These are phyloP conservation scores for Macrostomum cliftonense DNA, from an alignment of 2,888 invertebrate species.

Conservation along the genomic window DNA sequence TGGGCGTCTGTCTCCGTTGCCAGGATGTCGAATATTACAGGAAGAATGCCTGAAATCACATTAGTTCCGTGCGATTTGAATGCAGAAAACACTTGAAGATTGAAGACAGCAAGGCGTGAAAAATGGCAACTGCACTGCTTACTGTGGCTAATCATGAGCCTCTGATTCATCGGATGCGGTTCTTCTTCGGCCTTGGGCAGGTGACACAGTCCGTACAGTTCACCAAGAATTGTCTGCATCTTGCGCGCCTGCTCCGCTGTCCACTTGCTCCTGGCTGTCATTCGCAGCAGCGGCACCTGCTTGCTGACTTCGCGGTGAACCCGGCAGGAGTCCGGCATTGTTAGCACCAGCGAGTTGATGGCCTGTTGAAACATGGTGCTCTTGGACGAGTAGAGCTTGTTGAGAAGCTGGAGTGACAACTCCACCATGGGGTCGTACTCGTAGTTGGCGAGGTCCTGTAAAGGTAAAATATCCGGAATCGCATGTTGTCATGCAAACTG, in stretches of 20 bases:
- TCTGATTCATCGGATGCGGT: slow-evolving; percentile 15
- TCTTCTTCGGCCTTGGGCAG: slow-evolving; percentile 10
- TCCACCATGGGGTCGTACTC: slow-evolving; percentile 7
- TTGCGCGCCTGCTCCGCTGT: slow-evolving; percentile 5
- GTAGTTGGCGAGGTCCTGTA: slow-evolving; percentile 7
- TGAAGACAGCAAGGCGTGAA: no score
- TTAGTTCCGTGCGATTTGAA: no score
- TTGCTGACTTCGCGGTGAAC: slow-evolving; percentile 6
- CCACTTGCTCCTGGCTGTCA: slow-evolving; percentile 9
- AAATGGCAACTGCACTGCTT: no score
- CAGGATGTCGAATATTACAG: slow-evolving; percentile 7
- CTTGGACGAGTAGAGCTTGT: slow-evolving; percentile 6
- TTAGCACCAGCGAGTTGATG: slow-evolving; percentile 3
- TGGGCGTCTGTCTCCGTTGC: slow-evolving; percentile 2
- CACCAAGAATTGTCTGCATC: slow-evolving; percentile 6
- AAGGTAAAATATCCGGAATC: no score
- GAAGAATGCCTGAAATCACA: slow-evolving; percentile 3
- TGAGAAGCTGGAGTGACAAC: slow-evolving; percentile 1
- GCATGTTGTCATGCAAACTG: no score
- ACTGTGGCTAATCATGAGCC: slow-evolving; percentile 7
- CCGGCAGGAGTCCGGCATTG: slow-evolving; percentile 7
- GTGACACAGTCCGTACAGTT: slow-evolving; percentile 10
- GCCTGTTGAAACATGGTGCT: slow-evolving; percentile 2
- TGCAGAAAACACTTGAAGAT: no score
- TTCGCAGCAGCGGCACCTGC: slow-evolving; percentile 8